phyloP scores from a whole-genome alignment of 2,113 vertebrate genomes.

The Psammodynastes pulverulentus region DNA sequence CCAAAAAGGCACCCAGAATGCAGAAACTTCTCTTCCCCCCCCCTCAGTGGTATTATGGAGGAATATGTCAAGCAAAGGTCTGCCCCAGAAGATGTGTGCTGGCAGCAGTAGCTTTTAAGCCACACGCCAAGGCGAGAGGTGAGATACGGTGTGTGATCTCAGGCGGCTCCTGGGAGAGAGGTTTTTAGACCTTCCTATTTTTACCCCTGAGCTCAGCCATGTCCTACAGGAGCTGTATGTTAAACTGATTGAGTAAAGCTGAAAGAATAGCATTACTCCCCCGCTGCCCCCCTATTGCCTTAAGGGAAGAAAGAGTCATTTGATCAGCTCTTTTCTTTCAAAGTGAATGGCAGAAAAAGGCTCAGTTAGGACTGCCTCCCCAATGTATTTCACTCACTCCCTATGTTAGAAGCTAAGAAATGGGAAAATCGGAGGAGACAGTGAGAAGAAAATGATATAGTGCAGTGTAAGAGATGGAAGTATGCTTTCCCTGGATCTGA shows the following conservation, averaged over 20 bases:
- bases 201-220: not conserved
- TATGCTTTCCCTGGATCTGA: not conserved
- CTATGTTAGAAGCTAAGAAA: not conserved
- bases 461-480: not conserved
- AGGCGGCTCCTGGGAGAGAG: not conserved
- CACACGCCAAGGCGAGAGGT: not conserved
- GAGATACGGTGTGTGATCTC: not conserved
- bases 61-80: not conserved
- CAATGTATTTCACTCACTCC: not conserved
- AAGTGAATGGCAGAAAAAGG: not conserved
- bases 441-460: not conserved
- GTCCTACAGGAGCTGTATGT: not conserved
- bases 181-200: not conserved
- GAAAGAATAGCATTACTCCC: not conserved
- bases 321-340: not conserved
- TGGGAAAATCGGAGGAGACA: not conserved
- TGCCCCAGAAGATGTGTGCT: not conserved
- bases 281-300: not conserved
- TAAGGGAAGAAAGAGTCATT: not conserved
- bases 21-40: not conserved
- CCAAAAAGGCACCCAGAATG: not conserved
- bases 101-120: not conserved
- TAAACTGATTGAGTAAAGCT: not conserved
- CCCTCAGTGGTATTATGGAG: not conserved
- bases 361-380: not conserved